A percentile compares a stretch with the other conserved stretches of the same genome.
Evolutionary conservation across 2,888 invertebrate species (phyloP).

Genomic region (Spatulosminthurus flaviceps): DNA sequence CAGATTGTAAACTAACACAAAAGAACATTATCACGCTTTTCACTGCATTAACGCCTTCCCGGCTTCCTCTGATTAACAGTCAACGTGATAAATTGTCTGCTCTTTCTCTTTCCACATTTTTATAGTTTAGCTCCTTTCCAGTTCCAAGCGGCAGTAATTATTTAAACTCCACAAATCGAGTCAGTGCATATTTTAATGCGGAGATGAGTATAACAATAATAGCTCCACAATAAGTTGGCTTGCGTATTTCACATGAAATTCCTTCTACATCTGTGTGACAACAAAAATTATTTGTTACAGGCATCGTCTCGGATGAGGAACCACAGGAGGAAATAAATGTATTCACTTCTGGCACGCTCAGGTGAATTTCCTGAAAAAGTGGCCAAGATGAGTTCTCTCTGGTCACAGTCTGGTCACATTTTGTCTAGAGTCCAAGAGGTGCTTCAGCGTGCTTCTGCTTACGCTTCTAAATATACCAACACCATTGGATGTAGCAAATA

Average conservation of each 20-base stretch:
- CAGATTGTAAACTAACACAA: constrained; percentile 14
- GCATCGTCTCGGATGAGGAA: constrained; percentile 18
- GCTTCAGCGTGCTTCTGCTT: no score
- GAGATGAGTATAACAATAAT: no score
- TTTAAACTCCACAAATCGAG: not conserved
- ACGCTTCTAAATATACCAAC: not conserved
- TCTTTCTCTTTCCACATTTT: constrained; percentile 19
- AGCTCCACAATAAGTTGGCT: no score
- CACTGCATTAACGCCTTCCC: constrained; percentile 28
- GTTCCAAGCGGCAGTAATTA: not conserved
- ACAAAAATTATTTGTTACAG: no score
- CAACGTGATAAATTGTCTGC: constrained; percentile 7
- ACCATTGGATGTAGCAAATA: constrained; percentile 1
- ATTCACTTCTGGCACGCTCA: constrained; percentile 1
- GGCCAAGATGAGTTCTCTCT: not conserved
- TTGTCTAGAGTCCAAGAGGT: no score
- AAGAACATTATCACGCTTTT: constrained; percentile 25
- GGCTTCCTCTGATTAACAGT: constrained; percentile 28
- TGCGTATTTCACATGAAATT: no score
- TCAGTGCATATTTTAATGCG: no score
- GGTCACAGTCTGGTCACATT: no score
- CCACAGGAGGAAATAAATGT: constrained; percentile 29
- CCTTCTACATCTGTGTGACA: no score
- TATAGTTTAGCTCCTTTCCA: not conserved
- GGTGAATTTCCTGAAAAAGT: constrained; percentile 7